phyloP scores from a whole-genome alignment of 2,888 invertebrate species.

The Thumatha senex region DNA sequence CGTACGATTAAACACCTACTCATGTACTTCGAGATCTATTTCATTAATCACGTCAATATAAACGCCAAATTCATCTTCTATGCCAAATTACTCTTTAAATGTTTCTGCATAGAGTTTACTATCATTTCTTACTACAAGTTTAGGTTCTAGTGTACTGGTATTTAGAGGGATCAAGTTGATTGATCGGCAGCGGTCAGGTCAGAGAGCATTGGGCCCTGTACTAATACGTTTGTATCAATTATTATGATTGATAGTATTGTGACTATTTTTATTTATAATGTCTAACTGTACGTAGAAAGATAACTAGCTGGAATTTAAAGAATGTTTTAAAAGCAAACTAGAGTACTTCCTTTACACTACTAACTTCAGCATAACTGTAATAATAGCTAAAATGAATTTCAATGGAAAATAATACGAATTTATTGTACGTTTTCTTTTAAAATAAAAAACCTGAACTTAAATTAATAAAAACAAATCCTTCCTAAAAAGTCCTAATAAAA shows the following conservation, averaged over 20 bases:
- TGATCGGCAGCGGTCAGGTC: slow-evolving; percentile 69
- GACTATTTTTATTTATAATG: slow-evolving; percentile 24
- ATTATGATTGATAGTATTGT: slow-evolving; percentile 55
- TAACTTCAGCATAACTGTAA: no score
- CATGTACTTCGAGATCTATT: slow-evolving; percentile 59
- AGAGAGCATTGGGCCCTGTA: slow-evolving; percentile 62
- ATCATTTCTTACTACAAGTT: slow-evolving; percentile 17
- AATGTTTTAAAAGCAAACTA: no score
- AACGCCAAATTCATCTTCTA: slow-evolving; percentile 42
- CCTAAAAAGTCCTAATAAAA: slow-evolving; percentile 30
- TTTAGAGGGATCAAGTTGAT: slow-evolving; percentile 72
- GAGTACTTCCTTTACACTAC: no score
- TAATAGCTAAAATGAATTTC: no score
- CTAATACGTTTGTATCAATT: slow-evolving; percentile 65
- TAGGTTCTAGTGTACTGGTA: slow-evolving; percentile 44
- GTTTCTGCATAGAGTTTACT: slow-evolving; percentile 31
- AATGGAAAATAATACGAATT: no score
- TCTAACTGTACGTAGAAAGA: no score
- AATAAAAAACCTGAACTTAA: slow-evolving; percentile 22
- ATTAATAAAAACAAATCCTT: slow-evolving; percentile 29
- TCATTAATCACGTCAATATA: slow-evolving; percentile 71
- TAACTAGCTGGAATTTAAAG: no score
- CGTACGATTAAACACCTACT: slow-evolving; percentile 67
- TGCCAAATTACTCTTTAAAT: slow-evolving; percentile 40
- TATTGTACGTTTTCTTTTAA: slow-evolving; percentile 2